These are phyloP conservation scores for Agrypnus murinus DNA, from an alignment of 2,888 invertebrate species.

Conservation along the genomic window DNA sequence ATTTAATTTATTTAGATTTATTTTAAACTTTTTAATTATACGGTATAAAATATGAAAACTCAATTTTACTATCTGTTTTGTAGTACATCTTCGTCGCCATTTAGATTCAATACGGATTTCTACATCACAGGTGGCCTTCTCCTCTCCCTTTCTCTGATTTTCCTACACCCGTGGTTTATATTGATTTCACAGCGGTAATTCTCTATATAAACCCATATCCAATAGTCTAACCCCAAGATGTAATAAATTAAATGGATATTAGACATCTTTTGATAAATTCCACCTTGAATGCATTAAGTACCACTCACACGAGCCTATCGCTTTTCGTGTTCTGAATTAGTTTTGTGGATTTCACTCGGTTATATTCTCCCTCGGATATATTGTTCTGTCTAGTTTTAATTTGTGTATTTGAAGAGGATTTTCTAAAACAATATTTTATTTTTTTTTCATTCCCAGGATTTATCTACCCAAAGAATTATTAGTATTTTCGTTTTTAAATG, in stretches of 20 bases:
- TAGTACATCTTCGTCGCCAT: not conserved
- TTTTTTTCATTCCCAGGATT: not conserved
- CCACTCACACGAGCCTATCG: conserved; percentile 23
- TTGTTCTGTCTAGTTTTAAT: conserved; percentile 25
- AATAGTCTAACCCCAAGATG: conserved; percentile 32
- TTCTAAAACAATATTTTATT: conserved; percentile 6
- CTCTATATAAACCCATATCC: conserved; percentile 31
- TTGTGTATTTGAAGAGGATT: conserved; percentile 9
- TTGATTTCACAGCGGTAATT: conserved; percentile 30
- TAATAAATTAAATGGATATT: conserved; percentile 37
- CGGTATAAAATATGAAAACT: too few relatives aligned
- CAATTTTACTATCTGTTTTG: too few relatives aligned
- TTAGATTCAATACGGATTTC: conserved; percentile 10
- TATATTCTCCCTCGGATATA: conserved; percentile 8
- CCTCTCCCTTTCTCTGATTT: conserved; percentile 17
- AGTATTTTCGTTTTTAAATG: too few relatives aligned
- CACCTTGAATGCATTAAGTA: conserved; percentile 35
- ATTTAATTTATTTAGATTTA: too few relatives aligned
- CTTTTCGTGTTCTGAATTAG: conserved; percentile 33
- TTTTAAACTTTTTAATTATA: too few relatives aligned
- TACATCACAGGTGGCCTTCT: conserved; percentile 21
- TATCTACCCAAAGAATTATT: too few relatives aligned
- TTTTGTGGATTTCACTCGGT: conserved; percentile 25
- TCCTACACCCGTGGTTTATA: conserved; percentile 10
- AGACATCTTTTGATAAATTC: conserved; percentile 39